A percentile compares a stretch with the other conserved stretches of the same genome.
phyloP scores from a whole-genome alignment of 2,888 invertebrate genomes.

The Empis livida region DNA sequence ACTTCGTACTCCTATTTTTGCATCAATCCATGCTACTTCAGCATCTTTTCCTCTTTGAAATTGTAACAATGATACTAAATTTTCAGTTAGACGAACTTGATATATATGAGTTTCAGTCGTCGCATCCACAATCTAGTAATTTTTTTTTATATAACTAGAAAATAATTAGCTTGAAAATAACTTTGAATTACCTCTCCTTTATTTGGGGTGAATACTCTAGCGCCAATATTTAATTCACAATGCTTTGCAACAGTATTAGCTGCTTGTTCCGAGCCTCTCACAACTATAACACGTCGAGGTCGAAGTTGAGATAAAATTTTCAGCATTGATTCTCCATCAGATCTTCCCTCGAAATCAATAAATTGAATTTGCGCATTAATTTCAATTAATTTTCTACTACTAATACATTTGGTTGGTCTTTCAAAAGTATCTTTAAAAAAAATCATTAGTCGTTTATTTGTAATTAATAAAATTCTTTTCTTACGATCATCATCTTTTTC shows the following conservation, averaged over 20 bases:
- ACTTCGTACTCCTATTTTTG: slow-evolving; percentile 52
- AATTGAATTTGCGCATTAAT: slow-evolving; percentile 80
- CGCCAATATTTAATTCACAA: slow-evolving; percentile 53
- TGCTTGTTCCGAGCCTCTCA: slow-evolving; percentile 58
- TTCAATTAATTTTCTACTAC: slow-evolving; percentile 56
- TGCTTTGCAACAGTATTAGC: slow-evolving; percentile 55
- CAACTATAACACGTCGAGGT: slow-evolving; percentile 67
- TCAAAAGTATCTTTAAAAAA: slow-evolving; percentile 43
- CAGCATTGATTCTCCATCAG: slow-evolving; percentile 69
- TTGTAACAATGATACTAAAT: slow-evolving; percentile 71
- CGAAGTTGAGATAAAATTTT: slow-evolving; percentile 70
- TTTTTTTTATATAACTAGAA: neutral
- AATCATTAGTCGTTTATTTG: neutral
- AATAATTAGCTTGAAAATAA: neutral
- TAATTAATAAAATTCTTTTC: neutral
- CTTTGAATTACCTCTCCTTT: slow-evolving; percentile 50
- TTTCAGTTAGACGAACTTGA: slow-evolving; percentile 88
- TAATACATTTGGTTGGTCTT: slow-evolving; percentile 82
- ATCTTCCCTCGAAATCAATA: slow-evolving; percentile 94
- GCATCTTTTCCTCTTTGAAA: slow-evolving; percentile 78
- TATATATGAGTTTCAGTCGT: slow-evolving; percentile 97
- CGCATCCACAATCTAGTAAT: slow-evolving; percentile 56
- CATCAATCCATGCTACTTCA: slow-evolving; percentile 94
- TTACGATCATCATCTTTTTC: slow-evolving; percentile 12
- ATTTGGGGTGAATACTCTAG: slow-evolving; percentile 69